A percentile compares a stretch with the other conserved stretches of the same genome.
phyloP scores from a whole-genome alignment of 2,888 invertebrate genomes.

The Chelonus formosanus region DNA sequence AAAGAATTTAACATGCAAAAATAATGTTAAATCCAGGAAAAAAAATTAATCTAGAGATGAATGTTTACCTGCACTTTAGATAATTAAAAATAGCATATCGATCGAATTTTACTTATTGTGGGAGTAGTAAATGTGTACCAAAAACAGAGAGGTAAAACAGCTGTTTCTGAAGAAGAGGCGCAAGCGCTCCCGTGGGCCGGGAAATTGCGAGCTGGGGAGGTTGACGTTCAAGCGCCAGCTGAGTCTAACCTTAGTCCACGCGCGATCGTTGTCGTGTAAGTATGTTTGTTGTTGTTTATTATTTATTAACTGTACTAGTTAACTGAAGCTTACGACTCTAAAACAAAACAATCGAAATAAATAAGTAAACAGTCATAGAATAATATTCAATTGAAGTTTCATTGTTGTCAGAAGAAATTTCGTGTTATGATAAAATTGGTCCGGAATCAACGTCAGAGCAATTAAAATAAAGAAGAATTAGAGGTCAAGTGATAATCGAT shows the following conservation, averaged over 20 bases:
- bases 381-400: background rate
- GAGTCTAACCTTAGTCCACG: conserved; percentile 40
- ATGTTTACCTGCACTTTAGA: too few relatives aligned
- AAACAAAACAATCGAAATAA: background rate
- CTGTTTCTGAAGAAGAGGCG: conserved; percentile 25
- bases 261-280: conserved; percentile 36
- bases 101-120: too few relatives aligned
- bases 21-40: too few relatives aligned
- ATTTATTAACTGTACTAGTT: background rate
- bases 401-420: background rate
- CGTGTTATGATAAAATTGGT: too few relatives aligned
- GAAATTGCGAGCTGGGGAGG: conserved; percentile 32
- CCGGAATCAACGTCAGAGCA: too few relatives aligned
- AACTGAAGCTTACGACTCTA: background rate
- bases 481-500: conserved; percentile 21
- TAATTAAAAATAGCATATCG: too few relatives aligned
- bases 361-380: background rate
- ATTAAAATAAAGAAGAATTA: background rate
- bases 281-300: conserved; percentile 4
- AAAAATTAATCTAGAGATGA: too few relatives aligned
- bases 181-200: conserved; percentile 35
- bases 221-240: conserved; percentile 42
- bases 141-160: background rate
- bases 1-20: too few relatives aligned
- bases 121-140: too few relatives aligned